Base-by-base conservation (phyloP, 2,113 vertebrate genomes). In the Hyla sarda region DNA sequence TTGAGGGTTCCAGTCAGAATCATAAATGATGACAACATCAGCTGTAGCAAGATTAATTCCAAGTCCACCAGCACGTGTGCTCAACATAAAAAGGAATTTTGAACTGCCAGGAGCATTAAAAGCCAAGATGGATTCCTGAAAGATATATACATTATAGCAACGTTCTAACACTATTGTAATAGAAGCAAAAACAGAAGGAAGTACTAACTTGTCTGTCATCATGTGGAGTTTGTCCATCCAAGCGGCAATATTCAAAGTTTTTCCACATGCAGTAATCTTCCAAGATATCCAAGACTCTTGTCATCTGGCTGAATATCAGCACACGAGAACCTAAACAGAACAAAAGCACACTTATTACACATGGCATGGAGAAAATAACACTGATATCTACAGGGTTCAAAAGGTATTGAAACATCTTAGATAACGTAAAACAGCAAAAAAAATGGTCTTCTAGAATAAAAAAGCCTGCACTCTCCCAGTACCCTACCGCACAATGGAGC, bases 251-350 rank as follows among this genome's bases (percentile, higher is more conserved):
- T 34, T 95, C 95, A 0, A 97, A 98, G 89, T 97, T 98, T 90
- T 96, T 95, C 98, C 98, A 99, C 98, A 99, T 99, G 87, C 98
- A 99, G 78, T 99, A 99, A 91, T 99, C 98, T 94, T 99, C 98
- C 93, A 99, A 93, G 92, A 99, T 99, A 91, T 99, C 98, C 86
- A 99, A 91, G 84, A 99, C 92, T 91, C 98, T 96, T 85, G 98
- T 99, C 98, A 99, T 99, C 91, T 99, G 98, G 91, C 98, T 99
- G 91, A 99, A 99, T 92, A 99, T 97, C 80, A 99, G 92, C 85
- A 99, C 95, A 75, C 98, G 95, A 3, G 98, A 99, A 88, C 96
- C 98, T 99, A 88, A n/a, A n/a, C n/a, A n/a, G n/a, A n/a, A n/a
- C n/a, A n/a, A n/a, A n/a, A n/a, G n/a, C n/a, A n/a, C n/a, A n/a